Percentiles rank a stretch among this genome's conserved stretches.
These are phyloP conservation scores for Australoheros scitulus DNA, from an alignment of 2,113 vertebrate genomes.

Conservation along the genomic window DNA sequence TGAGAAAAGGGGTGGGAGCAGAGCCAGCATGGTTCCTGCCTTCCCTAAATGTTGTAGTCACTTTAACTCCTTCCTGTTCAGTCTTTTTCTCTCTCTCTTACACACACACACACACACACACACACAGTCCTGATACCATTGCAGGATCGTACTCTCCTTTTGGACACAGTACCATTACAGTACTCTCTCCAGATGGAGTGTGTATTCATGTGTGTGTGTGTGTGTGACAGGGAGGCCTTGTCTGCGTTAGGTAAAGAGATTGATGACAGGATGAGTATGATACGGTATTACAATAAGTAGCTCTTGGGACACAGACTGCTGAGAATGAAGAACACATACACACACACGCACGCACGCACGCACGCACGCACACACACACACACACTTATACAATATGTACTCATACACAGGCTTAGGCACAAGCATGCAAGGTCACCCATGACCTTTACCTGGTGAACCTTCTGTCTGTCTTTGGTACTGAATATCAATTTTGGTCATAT, in stretches of 20 bases:
- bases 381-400: slow-evolving; percentile 31
- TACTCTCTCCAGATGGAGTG: slow-evolving; percentile 52
- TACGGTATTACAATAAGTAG: slow-evolving; percentile 67
- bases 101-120: background rate
- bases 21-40: slow-evolving; percentile 57
- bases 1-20: slow-evolving; percentile 70
- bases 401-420: slow-evolving; percentile 41
- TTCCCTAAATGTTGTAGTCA: slow-evolving; percentile 38
- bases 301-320: slow-evolving; percentile 52
- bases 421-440: slow-evolving; percentile 51
- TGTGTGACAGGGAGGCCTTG: slow-evolving; percentile 16
- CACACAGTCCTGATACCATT: slow-evolving; percentile 4
- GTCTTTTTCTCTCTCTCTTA: background rate
- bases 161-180: slow-evolving; percentile 18
- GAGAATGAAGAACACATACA: slow-evolving; percentile 31
- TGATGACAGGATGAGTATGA: slow-evolving; percentile 59
- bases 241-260: slow-evolving; percentile 64
- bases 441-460: slow-evolving; percentile 38
- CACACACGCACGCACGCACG: slow-evolving; percentile 9
- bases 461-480: background rate
- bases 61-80: slow-evolving; percentile 63
- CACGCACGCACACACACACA: slow-evolving; percentile 15
- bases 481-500: background rate
- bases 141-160: slow-evolving; percentile 6
- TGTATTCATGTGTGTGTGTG: slow-evolving; percentile 5